Base-by-base conservation (phyloP, 2,113 vertebrate species). In the Neotragus moschatus region DNA sequence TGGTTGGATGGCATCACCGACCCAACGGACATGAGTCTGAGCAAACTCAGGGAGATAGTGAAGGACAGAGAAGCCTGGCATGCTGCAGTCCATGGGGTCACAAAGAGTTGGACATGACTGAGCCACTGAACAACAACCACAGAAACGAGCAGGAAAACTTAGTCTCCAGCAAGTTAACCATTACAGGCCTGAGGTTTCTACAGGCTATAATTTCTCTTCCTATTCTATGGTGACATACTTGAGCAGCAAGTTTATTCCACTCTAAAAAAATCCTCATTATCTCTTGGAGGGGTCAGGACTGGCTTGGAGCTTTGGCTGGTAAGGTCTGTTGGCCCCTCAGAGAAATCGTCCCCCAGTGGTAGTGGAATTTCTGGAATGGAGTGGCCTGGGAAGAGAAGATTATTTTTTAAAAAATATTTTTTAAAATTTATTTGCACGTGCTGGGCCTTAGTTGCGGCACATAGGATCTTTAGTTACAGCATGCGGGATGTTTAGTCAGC, bases 241-340 rank as follows among this genome's bases (percentile, higher is more conserved):
- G 30, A 81, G 51, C 47, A 95, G 43, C n/a, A 61, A 85, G 85
- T 91, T 79, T 55, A 90, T 92, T 88, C 49, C 55, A 53, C 19
- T 26, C 82, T 95, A 90, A 96, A 89, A 88, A 84, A 85, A 70
- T 87, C 73, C n/a, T 95, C 91, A 43, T 96, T 80, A 73, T 96
- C 53, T 97, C 87, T 80, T 63, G 19, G 17, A 98, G 55, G 84
- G 60, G 43, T 61, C 63, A 95, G 70, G 33, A 49, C 36, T 19
- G 43, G 61, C 53, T 53, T 81, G 43, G 14, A 80, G 47, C 47
- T 87, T 77, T 91, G 86, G 63, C 84, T 92, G 43, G 21, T 75
- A 60, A 90, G 49, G 36, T 39, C n/a, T 91, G 15, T n/a, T 80
- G 63, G 51, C 17, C 28, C 53, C 61, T 91, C n/a, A 30, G 79